Evolutionary conservation across 2,888 invertebrate genomes (phyloP), one percentile per base, ranked within the genome.

Genomic region (Drosophila neotestacea): DNA sequence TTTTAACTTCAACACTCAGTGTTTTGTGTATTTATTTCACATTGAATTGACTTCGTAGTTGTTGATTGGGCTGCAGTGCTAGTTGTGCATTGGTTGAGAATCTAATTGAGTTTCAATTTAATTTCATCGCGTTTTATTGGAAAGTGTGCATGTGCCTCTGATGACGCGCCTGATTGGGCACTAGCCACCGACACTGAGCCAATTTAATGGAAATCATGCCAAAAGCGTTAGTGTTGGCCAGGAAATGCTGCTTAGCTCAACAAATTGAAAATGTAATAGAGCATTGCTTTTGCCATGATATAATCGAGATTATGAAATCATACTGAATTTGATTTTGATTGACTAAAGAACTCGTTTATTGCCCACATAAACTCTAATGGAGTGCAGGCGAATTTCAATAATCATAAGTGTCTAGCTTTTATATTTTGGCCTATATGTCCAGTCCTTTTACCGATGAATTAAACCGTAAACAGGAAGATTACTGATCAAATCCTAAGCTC

Each of bases 191-290:
- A 30, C 13, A n/a, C 27, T 9, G 59, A 56, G 67, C 44, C 55
- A 48, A 67, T 77, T 50, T 72, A 72, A 77, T 77, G 52, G 68
- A 46, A 72, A 55, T 65, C 7, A n/a, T 61, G 42, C 32, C 64
- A 54, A 46, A 61, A 58, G 47, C 52, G 52, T 59, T 68, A 34
- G 32, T 51, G 32, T 46, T 51, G n/a, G 77, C 38, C 68, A 68
- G 76, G 77, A 77, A 76, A 52, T 69, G 77, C 77, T 68, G 73
- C 69, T 69, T 61, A 76, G 68, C 39, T 27, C 52, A 77, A 59
- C 58, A 64, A 73, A 73, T 69, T 73, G 64, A 73, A 77, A 72
- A 42, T 42, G 44, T 22, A 77, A 77, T 64, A 61, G 73, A 34
- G 54, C 55, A 48, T 42, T 59, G 32, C 28, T 60, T 56, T 63